Percentiles rank a stretch among this genome's conserved stretches.
Conservation (phyloP, 1,140 invertebrate species). For the Drosophila hydei region DNA sequence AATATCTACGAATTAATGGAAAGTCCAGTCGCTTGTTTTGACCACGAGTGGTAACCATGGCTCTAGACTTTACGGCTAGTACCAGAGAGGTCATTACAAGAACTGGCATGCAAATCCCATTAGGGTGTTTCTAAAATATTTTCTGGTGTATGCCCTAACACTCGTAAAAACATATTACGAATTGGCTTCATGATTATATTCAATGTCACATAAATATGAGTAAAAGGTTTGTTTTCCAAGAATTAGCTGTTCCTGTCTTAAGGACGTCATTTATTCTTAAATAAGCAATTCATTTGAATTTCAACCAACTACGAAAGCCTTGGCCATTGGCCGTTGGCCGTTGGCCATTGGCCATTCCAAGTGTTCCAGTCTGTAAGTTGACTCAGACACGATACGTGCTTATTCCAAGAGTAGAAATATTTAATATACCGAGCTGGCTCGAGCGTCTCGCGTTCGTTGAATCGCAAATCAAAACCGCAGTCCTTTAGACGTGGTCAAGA, state of each 20-base stretch:
- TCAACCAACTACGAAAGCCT: slow-evolving; percentile 33
- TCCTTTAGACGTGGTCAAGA: slow-evolving; percentile 78
- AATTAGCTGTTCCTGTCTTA: background rate
- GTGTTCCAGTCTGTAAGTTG: slow-evolving; percentile 52
- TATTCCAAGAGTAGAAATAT: slow-evolving; percentile 60
- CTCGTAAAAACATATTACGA: background rate
- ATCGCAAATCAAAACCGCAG: slow-evolving; percentile 76
- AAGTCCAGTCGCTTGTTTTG: slow-evolving; percentile 76
- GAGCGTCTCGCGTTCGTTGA: slow-evolving; percentile 30
- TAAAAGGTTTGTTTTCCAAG: background rate
- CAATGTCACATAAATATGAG: background rate
- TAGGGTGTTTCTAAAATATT: slow-evolving; percentile 58
- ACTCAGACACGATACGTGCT: slow-evolving; percentile 31
- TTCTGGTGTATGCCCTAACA: background rate
- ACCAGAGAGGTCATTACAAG: slow-evolving; percentile 61
- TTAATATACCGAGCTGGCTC: slow-evolving; percentile 33
- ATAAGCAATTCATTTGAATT: slow-evolving; percentile 45
- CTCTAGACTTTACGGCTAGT: slow-evolving; percentile 48
- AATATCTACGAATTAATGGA: slow-evolving; percentile 69
- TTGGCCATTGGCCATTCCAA: slow-evolving; percentile 42
- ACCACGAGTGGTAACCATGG: slow-evolving; percentile 73
- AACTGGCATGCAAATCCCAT: slow-evolving; percentile 61
- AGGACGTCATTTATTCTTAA: slow-evolving; percentile 15
- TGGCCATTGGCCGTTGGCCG: slow-evolving; percentile 38
- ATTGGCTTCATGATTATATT: background rate